phyloP scores from a whole-genome alignment of 2,113 vertebrate species.

The Microcebus griseorufus region DNA sequence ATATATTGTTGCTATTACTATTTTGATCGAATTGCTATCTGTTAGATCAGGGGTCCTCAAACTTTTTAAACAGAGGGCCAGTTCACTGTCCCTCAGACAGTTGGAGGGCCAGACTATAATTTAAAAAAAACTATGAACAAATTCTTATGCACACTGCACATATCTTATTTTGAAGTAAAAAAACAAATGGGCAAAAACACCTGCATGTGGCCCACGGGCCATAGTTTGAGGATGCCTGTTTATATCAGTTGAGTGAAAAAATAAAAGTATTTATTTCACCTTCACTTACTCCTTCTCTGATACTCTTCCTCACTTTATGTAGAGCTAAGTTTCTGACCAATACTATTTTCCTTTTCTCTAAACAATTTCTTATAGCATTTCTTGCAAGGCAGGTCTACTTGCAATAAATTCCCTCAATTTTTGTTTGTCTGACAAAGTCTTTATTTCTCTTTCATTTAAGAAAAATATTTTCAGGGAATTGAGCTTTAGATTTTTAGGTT shows the following conservation, averaged over 20 bases:
- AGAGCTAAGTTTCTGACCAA: background rate
- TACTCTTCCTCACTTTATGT: background rate
- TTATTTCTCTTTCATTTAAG: background rate
- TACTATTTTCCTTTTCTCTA: background rate
- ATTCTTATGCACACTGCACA: too few species aligned
- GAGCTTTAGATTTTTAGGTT: background rate
- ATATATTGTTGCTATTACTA: background rate
- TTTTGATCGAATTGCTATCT: background rate
- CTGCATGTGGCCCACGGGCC: too few species aligned
- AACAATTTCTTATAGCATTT: background rate
- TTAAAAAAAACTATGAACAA: too few species aligned
- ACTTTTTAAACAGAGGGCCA: too few species aligned
- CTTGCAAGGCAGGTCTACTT: background rate
- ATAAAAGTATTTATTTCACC: background rate
- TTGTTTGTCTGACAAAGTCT: background rate
- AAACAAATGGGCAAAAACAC: too few species aligned
- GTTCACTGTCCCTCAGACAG: too few species aligned
- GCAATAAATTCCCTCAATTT: background rate
- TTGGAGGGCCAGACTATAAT: too few species aligned
- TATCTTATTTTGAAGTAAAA: too few species aligned
- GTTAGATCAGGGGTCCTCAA: background rate
- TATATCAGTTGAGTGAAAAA: background rate
- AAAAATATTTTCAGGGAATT: background rate
- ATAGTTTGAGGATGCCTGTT: background rate
- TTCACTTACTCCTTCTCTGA: background rate